phyloP scores from a whole-genome alignment of 2,888 invertebrate genomes.

The Gasteruption jaculator region DNA sequence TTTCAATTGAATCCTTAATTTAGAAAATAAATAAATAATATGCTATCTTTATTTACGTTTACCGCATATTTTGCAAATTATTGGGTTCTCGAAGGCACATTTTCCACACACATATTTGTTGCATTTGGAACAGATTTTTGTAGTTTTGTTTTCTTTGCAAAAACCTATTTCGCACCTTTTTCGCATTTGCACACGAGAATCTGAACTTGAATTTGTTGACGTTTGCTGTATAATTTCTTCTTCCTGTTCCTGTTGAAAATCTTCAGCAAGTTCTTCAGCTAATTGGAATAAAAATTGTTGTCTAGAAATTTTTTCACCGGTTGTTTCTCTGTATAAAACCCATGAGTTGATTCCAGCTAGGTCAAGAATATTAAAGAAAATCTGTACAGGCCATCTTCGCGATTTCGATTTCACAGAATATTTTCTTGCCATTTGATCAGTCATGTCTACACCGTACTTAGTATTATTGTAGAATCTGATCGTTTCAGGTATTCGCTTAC shows the following conservation, averaged over 20 bases:
- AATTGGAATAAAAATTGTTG: slow-evolving; percentile 13
- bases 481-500: slow-evolving; percentile 18
- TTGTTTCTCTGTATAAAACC: slow-evolving; percentile 11
- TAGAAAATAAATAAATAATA: too few relatives aligned
- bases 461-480: slow-evolving; percentile 12
- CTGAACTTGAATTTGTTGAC: slow-evolving; percentile 10
- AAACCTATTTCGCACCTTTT: slow-evolving; percentile 5
- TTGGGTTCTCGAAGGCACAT: slow-evolving; percentile 3
- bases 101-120: slow-evolving; percentile 8
- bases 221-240: slow-evolving; percentile 6
- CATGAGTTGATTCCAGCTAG: slow-evolving; percentile 11
- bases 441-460: slow-evolving; percentile 15
- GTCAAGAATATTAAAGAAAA: slow-evolving; percentile 11
- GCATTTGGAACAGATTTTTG: slow-evolving; percentile 6
- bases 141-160: slow-evolving; percentile 11
- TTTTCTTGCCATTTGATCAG: slow-evolving; percentile 13
- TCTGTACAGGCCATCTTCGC: slow-evolving; percentile 1
- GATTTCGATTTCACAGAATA: slow-evolving; percentile 5
- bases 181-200: slow-evolving; percentile 6
- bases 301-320: slow-evolving; percentile 9
- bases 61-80: slow-evolving; percentile 4
- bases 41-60: too few relatives aligned
- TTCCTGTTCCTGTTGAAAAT: slow-evolving; percentile 2
- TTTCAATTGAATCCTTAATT: too few relatives aligned
- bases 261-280: slow-evolving; percentile 7